Evolutionary conservation across 1,140 invertebrate species (phyloP), one percentile per base, ranked within the genome.

Genomic region (Bradynema listronoti): DNA sequence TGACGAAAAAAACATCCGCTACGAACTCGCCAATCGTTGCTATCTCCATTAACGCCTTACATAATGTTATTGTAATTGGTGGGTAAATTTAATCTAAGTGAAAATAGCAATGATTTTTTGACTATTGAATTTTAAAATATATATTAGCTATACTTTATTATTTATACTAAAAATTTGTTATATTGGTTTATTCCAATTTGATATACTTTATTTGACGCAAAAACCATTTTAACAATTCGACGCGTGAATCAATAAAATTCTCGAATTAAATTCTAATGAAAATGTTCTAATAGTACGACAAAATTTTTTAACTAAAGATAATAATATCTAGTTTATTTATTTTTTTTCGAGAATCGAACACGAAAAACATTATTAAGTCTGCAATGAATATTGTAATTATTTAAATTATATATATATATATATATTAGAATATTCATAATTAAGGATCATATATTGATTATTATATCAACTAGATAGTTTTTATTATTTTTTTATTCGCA

Each of bases 61-160:
- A 43, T 19, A 46, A 71, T 36, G 51, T 67, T 19, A 68, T 67
- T 16, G 39, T 25, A 22, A 30, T 67, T 36, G 65, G 65, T 68
- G 19, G 27, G 42, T 43, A 11, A 19, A 43, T 39, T 39, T 11
- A 39, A 43, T 4, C 3, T 22, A 19, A 43, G 9, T 9, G 22
- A 4, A 43, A 43, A 43, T 39, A 43, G 27, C 42, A n/a, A n/a
- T 43, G 11, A 39, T 39, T 39, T 19, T 19, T 11, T 39, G 36
- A 19, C 36, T 39, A 11, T 39, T 39, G 11, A 11, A 39, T 39
- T 11, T 11, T 39, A 39, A 39, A 11, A 39, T 11, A 19, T 39
- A 39, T 39, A 39, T 11, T 39, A 11, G 36, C 11, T 11, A 11
- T 39, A 11, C 36, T 39, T 39, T 11, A 39, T 11, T 39, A 39